Conservation (phyloP, 2,113 vertebrate species). For the Sylvia atricapilla region DNA sequence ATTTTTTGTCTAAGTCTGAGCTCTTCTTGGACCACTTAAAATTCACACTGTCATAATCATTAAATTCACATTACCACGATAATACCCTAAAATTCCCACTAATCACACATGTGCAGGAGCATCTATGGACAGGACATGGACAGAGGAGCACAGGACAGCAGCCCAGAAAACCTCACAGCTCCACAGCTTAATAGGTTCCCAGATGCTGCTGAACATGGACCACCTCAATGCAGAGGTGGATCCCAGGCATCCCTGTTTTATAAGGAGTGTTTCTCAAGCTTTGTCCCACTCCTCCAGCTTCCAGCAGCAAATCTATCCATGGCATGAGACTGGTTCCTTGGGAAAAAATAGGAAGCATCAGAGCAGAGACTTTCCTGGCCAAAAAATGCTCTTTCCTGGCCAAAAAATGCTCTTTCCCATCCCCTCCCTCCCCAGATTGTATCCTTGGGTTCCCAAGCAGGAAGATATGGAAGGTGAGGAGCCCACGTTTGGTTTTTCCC, state of each 20-base stretch:
- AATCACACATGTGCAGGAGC: accelerated
- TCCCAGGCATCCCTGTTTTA: background rate
- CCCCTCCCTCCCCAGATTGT: accelerated
- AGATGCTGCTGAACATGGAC: background rate
- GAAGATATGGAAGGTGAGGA: background rate
- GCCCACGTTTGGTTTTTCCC: background rate
- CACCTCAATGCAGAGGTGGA: background rate
- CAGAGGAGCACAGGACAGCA: background rate
- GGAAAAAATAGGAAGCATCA: background rate
- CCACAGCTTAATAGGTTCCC: background rate
- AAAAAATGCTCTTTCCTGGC: background rate
- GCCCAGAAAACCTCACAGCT: background rate
- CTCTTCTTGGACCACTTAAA: background rate
- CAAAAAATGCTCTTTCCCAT: background rate
- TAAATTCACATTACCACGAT: background rate
- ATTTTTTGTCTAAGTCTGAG: background rate
- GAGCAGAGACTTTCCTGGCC: background rate
- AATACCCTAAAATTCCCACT: background rate
- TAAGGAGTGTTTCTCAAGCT: background rate
- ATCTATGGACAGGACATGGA: background rate
- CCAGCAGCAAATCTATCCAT: background rate
- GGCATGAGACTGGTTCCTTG: background rate
- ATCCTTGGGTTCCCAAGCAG: background rate
- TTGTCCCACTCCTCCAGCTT: background rate
- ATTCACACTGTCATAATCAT: background rate